Evolutionary conservation across 2,113 vertebrate genomes (phyloP), one percentile per base, ranked within the genome.

Genomic region (Nibea albiflora): DNA sequence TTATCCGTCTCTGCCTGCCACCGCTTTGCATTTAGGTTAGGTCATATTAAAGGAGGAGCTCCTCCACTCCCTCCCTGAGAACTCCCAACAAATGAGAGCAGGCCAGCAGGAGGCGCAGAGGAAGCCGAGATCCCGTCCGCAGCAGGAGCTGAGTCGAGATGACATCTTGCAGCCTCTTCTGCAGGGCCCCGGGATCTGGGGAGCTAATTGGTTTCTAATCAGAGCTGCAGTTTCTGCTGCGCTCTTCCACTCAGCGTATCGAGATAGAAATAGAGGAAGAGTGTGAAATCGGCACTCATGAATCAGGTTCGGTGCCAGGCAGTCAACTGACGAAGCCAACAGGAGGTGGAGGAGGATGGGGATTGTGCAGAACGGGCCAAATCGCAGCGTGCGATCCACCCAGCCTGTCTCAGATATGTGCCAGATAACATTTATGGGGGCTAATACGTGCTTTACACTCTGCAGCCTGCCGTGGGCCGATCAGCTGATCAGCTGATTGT

Each of bases 161-260:
- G 82, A 82, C 61, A 60, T 63, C 72, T 71, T 54, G 68, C 86
- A 44, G 83, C 79, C n/a, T 85, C 42, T 57, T 66, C 76, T 70
- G 64, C 66, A 35, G 63, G 64, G 81, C 77, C 54, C 44, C 19
- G 3, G 71, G 80, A 90, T 89, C 80, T 65, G 53, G 58, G 66
- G 67, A 76, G 87, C 87, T 90, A 90, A 93, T 90, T 92, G 91
- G 68, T 90, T 90, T 89, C 83, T 93, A 89, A 92, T 92, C 88
- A 90, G 85, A 73, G 85, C 81, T 49, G 68, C 80, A 28, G 63
- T 57, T 89, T 84, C 54, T 46, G 68, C 42, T 8, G 53, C 31
- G 73, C 53, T 14, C 19, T 68, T 83, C 53, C 2, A 61, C 86
- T 83, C 84, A 73, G 78, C 68, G 73, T 81, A 71, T 69, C 47